Evolutionary conservation across 1,140 invertebrate genomes (phyloP).

Genomic region (Hycleus cichorii): DNA sequence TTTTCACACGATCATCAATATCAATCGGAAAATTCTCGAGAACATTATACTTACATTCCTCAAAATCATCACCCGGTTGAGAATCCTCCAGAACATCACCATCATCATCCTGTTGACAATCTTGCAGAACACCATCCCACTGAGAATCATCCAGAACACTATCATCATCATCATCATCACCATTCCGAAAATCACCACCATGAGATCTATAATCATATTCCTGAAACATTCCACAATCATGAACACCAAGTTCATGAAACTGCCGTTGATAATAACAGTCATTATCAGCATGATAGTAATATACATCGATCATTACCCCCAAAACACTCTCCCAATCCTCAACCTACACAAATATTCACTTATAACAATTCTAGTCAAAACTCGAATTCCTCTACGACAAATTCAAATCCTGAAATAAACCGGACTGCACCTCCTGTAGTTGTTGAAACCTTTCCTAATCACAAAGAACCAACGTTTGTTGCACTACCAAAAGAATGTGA

Average conservation of each 20-base stretch:
- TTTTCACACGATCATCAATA: not conserved
- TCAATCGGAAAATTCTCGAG: not conserved
- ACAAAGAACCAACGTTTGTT: not conserved
- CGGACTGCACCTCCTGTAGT: not conserved
- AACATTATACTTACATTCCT: not conserved
- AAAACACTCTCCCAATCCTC: not conserved
- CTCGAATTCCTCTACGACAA: no score
- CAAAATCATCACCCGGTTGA: not conserved
- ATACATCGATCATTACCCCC: not conserved
- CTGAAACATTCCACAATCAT: not conserved
- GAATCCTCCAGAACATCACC: slow-evolving; percentile 6
- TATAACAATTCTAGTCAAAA: no score
- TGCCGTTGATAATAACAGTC: no score
- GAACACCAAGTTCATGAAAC: not conserved
- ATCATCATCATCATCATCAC: slow-evolving; percentile 8
- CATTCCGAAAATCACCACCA: slow-evolving; percentile 4
- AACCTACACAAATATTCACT: no score
- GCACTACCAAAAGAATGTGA: slow-evolving; percentile 27
- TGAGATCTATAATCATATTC: slow-evolving; percentile 3
- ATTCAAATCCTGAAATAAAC: not conserved
- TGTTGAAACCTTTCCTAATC: slow-evolving; percentile 1
- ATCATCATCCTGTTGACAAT: slow-evolving; percentile 7
- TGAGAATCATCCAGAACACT: slow-evolving; percentile 4
- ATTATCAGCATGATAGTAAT: slow-evolving; percentile 6
- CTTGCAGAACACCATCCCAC: slow-evolving; percentile 1